Evolutionary conservation across 2,888 invertebrate genomes (phyloP).

Genomic region (Dasypolia templi): DNA sequence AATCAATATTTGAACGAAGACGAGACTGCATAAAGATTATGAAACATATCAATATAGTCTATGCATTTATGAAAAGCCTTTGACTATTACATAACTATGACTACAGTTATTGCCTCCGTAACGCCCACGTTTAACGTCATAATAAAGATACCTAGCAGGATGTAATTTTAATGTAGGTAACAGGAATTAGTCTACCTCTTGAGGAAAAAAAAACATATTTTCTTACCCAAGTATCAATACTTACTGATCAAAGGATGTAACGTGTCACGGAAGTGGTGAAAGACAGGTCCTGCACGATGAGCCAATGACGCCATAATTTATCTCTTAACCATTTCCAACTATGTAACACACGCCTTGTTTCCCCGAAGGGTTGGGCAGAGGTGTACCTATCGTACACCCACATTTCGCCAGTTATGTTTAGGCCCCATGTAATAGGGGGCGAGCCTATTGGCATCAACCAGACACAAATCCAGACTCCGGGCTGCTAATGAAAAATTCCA

Average conservation of each 20-base stretch:
- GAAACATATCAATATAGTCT: neutral
- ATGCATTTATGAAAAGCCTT: no score
- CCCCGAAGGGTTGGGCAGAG: no score
- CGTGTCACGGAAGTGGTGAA: neutral
- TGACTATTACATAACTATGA: neutral
- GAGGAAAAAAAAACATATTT: neutral
- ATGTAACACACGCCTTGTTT: no score
- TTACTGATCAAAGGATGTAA: neutral
- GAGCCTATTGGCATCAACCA: no score
- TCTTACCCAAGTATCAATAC: neutral
- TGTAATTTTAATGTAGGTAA: neutral
- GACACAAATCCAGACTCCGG: no score
- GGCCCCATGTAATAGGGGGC: no score
- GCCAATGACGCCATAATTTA: neutral
- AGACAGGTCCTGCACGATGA: neutral
- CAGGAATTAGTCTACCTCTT: neutral
- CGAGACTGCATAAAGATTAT: neutral
- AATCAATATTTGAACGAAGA: slow-evolving; percentile 5
- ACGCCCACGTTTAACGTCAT: neutral
- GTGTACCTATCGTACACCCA: no score
- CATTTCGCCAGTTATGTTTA: no score
- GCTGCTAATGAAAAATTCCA: no score
- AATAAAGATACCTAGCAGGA: neutral
- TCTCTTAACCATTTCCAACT: neutral
- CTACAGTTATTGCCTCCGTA: neutral